A percentile compares a stretch with the other conserved stretches of the same genome.
Evolutionary conservation across 1,140 invertebrate genomes (phyloP).

Genomic region (Drosophila tani): DNA sequence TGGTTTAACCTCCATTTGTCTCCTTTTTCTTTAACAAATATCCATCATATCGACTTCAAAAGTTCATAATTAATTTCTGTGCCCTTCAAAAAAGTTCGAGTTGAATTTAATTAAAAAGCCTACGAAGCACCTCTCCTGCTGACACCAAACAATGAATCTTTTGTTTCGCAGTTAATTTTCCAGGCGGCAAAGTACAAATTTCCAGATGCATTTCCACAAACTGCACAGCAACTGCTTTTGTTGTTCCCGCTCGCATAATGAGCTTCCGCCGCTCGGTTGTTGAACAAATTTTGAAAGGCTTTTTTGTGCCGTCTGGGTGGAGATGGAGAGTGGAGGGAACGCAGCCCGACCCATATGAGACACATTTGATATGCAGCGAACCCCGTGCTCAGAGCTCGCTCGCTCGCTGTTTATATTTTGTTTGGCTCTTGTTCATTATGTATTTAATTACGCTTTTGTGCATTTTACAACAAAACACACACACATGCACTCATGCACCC

Average conservation of each 20-base stretch:
- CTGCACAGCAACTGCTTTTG: conserved; percentile 31
- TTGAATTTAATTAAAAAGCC: conserved; percentile 42
- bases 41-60: not conserved
- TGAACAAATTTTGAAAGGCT: conserved; percentile 55
- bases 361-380: conserved; percentile 47
- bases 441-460: conserved; percentile 82
- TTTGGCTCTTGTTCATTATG: conserved; percentile 72
- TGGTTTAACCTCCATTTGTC: too few species aligned
- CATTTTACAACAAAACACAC: conserved; percentile 56
- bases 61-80: not conserved
- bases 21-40: too few species aligned
- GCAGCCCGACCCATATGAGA: conserved; percentile 32
- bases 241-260: conserved; percentile 44
- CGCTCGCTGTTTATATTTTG: conserved; percentile 58
- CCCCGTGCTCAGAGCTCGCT: conserved; percentile 13
- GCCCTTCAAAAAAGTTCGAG: not conserved
- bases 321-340: too few species aligned
- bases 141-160: conserved; percentile 44
- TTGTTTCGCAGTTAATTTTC: conserved; percentile 47
- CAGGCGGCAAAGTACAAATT: conserved; percentile 29
- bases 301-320: conserved; percentile 21
- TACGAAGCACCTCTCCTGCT: conserved; percentile 11
- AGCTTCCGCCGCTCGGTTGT: conserved; percentile 44
- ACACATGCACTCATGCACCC: conserved; percentile 8
- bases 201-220: conserved; percentile 44